A percentile compares a stretch with the other conserved stretches of the same genome.
phyloP scores from a whole-genome alignment of 2,113 vertebrate genomes.

The Leptosomus discolor region DNA sequence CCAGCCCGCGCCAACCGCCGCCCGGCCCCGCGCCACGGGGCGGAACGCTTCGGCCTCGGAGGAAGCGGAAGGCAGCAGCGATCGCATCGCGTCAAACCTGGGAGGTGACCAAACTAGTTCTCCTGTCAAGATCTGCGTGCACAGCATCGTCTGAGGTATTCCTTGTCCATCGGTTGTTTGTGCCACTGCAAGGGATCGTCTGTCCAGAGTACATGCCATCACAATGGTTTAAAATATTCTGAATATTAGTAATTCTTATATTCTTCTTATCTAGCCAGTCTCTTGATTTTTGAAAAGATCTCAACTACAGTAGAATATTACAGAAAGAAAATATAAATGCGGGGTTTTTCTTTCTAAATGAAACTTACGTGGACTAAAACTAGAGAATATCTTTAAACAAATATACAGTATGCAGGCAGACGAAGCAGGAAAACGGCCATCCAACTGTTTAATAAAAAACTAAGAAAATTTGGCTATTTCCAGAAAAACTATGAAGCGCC shows the following conservation, averaged over 20 bases:
- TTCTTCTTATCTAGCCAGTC: slow-evolving; percentile 77
- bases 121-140: slow-evolving; percentile 40
- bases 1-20: too few species aligned
- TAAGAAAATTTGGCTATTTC: slow-evolving; percentile 79
- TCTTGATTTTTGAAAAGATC: slow-evolving; percentile 77
- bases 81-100: slow-evolving; percentile 14
- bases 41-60: slow-evolving; percentile 44
- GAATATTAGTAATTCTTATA: slow-evolving; percentile 58
- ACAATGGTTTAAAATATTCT: slow-evolving; percentile 68
- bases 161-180: slow-evolving; percentile 56
- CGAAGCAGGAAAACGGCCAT: slow-evolving; percentile 82
- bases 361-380: slow-evolving; percentile 83
- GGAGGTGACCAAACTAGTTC: not conserved
- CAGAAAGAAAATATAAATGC: slow-evolving; percentile 83
- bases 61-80: slow-evolving; percentile 59
- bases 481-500: slow-evolving; percentile 80
- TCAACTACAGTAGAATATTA: slow-evolving; percentile 83
- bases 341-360: slow-evolving; percentile 73
- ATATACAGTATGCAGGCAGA: slow-evolving; percentile 86
- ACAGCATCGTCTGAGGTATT: slow-evolving; percentile 70
- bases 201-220: slow-evolving; percentile 64
- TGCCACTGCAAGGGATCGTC: slow-evolving; percentile 56
- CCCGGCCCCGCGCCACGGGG: too few species aligned
- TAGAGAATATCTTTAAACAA: slow-evolving; percentile 83
- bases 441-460: slow-evolving; percentile 78